Percentiles rank a stretch among this genome's conserved stretches.
Evolutionary conservation across 2,113 vertebrate species (phyloP).

Genomic region (Stegostoma tigrinum): DNA sequence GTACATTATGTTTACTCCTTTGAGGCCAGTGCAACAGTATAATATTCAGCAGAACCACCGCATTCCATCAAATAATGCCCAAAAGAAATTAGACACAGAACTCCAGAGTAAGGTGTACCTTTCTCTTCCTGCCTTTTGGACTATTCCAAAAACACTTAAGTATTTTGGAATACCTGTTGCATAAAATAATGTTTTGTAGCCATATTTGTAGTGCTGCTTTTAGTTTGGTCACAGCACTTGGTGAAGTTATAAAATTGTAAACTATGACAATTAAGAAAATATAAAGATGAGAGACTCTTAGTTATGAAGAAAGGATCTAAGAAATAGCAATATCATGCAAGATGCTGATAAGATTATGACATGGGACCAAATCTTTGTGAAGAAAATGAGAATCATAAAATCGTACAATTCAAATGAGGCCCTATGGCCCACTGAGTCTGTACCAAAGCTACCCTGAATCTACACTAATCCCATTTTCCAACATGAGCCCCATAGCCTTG

Average conservation of each 20-base stretch:
- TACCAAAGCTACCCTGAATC: too few relatives aligned
- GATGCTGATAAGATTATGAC: background rate
- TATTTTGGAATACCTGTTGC: background rate
- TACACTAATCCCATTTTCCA: too few relatives aligned
- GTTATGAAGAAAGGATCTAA: background rate
- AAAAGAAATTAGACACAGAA: too few relatives aligned
- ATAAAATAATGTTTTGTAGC: background rate
- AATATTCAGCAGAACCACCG: too few relatives aligned
- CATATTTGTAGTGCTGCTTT: background rate
- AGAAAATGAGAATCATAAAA: too few relatives aligned
- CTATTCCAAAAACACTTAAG: background rate
- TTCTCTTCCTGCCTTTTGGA: background rate
- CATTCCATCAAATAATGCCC: too few relatives aligned
- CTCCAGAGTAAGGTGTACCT: background rate
- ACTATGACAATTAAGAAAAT: background rate
- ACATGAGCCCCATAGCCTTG: too few relatives aligned
- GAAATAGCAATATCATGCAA: background rate
- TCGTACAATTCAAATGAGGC: too few relatives aligned
- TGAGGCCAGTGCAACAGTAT: too few relatives aligned
- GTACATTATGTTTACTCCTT: too few relatives aligned
- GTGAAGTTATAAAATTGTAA: background rate
- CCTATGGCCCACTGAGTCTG: too few relatives aligned
- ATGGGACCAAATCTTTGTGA: background rate
- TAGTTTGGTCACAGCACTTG: background rate
- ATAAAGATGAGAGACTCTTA: background rate